These are phyloP conservation scores for Seriola dumerili DNA, from an alignment of 2,113 vertebrate genomes.

Conservation along the genomic window DNA sequence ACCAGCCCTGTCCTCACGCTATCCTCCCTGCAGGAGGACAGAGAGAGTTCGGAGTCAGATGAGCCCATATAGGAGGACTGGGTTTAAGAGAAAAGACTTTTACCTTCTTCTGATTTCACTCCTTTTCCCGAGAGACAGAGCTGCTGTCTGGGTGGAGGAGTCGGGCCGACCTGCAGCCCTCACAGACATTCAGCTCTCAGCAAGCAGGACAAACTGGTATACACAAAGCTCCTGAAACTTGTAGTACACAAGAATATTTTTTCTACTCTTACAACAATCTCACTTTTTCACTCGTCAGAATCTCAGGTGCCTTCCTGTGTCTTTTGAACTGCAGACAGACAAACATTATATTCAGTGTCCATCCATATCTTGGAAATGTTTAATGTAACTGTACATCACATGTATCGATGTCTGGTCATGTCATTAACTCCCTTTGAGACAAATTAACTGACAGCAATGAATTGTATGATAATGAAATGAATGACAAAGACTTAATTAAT, in stretches of 20 bases:
- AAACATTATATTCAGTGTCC: constrained; percentile 33
- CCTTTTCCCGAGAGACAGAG: constrained; percentile 48
- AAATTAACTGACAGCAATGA: constrained; percentile 58
- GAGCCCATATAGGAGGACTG: constrained; percentile 75
- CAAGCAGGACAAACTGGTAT: constrained; percentile 46
- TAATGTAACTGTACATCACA: constrained; percentile 23
- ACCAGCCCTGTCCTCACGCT: constrained; percentile 70
- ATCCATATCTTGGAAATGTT: constrained; percentile 33
- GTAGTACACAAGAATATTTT: constrained; percentile 61
- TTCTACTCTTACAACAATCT: constrained; percentile 70
- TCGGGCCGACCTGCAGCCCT: constrained; percentile 24
- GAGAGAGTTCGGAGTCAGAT: constrained; percentile 80
- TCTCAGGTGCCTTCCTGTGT: constrained; percentile 77
- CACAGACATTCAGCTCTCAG: constrained; percentile 56
- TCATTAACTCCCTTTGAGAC: constrained; percentile 30
- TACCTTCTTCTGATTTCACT: constrained; percentile 40
- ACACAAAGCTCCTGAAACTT: constrained; percentile 61
- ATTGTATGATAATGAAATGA: constrained; percentile 59
- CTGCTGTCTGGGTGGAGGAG: constrained; percentile 47
- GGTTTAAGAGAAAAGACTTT: constrained; percentile 47
- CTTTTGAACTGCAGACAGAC: constrained; percentile 62
- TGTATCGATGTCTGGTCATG: constrained; percentile 40
- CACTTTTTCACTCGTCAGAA: constrained; percentile 70
- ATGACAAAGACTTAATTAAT: constrained; percentile 57
- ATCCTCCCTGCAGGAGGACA: constrained; percentile 79